Conservation (phyloP, 2,888 invertebrate genomes). For the Epinotia ramella region DNA sequence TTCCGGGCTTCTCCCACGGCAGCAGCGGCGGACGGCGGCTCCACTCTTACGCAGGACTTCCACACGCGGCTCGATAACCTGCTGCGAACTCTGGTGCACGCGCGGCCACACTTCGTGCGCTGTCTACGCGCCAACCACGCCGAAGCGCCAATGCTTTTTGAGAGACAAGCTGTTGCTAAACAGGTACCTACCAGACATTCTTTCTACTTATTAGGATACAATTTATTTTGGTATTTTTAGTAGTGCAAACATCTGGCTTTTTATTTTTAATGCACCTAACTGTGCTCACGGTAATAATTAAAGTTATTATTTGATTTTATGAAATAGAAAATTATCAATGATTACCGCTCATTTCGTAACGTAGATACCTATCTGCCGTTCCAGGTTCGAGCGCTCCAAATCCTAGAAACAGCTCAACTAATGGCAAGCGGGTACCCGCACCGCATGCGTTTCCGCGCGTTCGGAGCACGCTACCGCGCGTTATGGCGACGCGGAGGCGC, state of each 20-base stretch:
- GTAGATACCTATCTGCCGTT: background rate
- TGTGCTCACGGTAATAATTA: too few species aligned
- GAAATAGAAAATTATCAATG: background rate
- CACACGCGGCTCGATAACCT: constrained; percentile 97
- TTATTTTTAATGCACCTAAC: too few species aligned
- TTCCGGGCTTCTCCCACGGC: constrained; percentile 96
- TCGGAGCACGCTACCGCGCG: constrained; percentile 93
- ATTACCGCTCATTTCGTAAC: background rate
- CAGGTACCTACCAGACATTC: constrained; percentile 78
- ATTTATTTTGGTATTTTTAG: too few species aligned
- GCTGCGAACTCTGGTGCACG: constrained; percentile 95
- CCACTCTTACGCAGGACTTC: constrained; percentile 97
- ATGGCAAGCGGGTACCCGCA: constrained; percentile 98
- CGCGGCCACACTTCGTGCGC: constrained; percentile 97
- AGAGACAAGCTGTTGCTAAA: constrained; percentile 92
- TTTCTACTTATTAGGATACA: background rate
- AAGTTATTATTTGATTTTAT: background rate
- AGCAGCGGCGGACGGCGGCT: constrained; percentile 90
- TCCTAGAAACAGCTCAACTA: constrained; percentile 97
- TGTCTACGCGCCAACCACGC: constrained; percentile 95
- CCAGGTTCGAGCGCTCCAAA: constrained; percentile 92
- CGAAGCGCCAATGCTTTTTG: constrained; percentile 93
- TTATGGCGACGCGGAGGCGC: constrained; percentile 91
- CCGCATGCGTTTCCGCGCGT: constrained; percentile 97
- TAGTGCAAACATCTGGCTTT: too few species aligned